Conservation (phyloP, 2,113 vertebrate species). For the Rostratula benghalensis region DNA sequence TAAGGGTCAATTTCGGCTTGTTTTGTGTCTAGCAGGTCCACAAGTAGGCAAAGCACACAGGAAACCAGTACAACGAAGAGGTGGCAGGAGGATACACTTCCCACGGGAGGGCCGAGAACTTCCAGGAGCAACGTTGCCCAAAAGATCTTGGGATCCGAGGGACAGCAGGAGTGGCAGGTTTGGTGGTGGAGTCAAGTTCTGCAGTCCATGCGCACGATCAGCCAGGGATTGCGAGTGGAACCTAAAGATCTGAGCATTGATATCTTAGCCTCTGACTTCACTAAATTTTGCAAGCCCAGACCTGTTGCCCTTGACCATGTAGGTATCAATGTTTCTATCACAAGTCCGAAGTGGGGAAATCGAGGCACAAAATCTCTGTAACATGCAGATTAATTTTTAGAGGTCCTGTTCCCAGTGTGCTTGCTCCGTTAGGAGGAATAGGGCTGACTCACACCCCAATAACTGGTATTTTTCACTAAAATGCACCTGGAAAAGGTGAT, state of each 20-base stretch:
- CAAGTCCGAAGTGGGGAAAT: not conserved
- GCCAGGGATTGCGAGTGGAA: not conserved
- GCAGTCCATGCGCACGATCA: not conserved
- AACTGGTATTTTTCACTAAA: not conserved
- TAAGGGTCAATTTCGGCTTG: constrained; percentile 6
- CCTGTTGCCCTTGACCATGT: not conserved
- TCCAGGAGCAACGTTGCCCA: not conserved
- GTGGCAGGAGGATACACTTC: not conserved
- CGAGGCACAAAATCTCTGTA: not conserved
- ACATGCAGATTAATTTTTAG: not conserved
- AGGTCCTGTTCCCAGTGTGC: not conserved
- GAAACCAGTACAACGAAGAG: not conserved
- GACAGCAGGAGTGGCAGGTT: not conserved
- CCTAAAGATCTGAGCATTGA: not conserved
- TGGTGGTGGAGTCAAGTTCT: not conserved
- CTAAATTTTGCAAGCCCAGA: not conserved
- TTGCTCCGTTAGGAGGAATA: not conserved
- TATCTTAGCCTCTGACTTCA: not conserved
- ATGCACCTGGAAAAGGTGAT: not conserved
- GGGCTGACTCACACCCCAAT: not conserved
- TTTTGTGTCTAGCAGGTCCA: not conserved
- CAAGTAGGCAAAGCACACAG: not conserved
- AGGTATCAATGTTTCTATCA: not conserved
- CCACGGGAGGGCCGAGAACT: not conserved
- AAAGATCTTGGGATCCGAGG: not conserved